Percentiles rank a stretch among this genome's conserved stretches.
These are phyloP conservation scores for Guaruba guarouba DNA, from an alignment of 2,113 vertebrate species.

Conservation along the genomic window DNA sequence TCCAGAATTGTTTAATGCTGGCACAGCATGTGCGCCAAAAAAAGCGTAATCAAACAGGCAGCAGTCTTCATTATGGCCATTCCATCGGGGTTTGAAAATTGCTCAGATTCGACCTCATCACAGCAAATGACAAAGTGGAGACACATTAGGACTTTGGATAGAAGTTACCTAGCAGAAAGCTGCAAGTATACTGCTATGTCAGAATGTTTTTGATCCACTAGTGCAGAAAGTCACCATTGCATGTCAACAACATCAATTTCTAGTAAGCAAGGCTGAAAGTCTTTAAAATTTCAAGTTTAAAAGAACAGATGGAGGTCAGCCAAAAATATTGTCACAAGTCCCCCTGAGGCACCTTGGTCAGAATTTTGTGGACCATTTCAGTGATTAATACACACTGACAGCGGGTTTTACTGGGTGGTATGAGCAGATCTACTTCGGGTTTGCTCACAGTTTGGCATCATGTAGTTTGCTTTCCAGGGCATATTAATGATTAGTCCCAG, in stretches of 20 bases:
- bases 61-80: not conserved
- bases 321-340: not conserved
- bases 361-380: not conserved
- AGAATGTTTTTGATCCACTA: not conserved
- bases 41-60: not conserved
- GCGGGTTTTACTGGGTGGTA: not conserved
- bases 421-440: not conserved
- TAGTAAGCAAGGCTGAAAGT: not conserved
- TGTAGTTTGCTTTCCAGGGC: not conserved
- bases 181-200: not conserved
- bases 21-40: not conserved
- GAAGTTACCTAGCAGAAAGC: not conserved
- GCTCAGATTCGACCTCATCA: not conserved
- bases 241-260: not conserved
- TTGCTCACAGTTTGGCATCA: not conserved
- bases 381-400: not conserved
- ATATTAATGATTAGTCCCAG: not conserved
- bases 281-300: not conserved
- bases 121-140: not conserved
- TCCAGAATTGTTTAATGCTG: conserved; percentile 11
- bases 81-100: not conserved
- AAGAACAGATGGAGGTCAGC: not conserved
- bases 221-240: accelerated
- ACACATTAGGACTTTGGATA: not conserved
- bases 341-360: not conserved